These are phyloP conservation scores for Esperia sulphurella DNA, from an alignment of 2,888 invertebrate genomes.

Conservation along the genomic window DNA sequence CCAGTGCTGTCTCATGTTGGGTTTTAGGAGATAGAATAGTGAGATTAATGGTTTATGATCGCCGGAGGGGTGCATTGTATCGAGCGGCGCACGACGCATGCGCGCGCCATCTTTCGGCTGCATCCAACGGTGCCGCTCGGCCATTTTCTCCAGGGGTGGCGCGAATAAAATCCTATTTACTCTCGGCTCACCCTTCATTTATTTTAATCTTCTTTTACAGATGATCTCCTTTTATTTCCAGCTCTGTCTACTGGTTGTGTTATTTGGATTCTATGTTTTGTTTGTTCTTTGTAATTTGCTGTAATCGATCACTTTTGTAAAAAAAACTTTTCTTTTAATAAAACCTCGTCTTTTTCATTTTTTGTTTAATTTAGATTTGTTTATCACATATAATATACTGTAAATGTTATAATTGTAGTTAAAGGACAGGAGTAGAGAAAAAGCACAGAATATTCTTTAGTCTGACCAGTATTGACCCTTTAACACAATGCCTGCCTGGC, in stretches of 20 bases:
- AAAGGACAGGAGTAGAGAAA: no score
- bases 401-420: no score
- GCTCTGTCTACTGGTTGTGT: not conserved
- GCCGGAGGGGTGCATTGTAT: slow-evolving; percentile 67
- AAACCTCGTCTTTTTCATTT: no score
- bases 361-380: no score
- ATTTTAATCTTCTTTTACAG: not conserved
- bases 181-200: not conserved
- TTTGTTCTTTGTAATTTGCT: not conserved
- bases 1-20: not conserved
- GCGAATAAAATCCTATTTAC: slow-evolving; percentile 29
- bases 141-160: slow-evolving; percentile 31
- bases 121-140: slow-evolving; percentile 45
- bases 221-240: not conserved
- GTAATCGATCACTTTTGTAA: not conserved
- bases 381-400: no score
- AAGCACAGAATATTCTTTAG: no score
- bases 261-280: not conserved
- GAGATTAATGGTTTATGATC: slow-evolving; percentile 15
- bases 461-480: no score
- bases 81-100: slow-evolving; percentile 70
- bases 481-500: no score
- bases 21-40: not conserved
- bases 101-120: slow-evolving; percentile 55
- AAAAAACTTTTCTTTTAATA: not conserved